phyloP scores from a whole-genome alignment of 2,113 vertebrate species.

The Arvicanthis niloticus region DNA sequence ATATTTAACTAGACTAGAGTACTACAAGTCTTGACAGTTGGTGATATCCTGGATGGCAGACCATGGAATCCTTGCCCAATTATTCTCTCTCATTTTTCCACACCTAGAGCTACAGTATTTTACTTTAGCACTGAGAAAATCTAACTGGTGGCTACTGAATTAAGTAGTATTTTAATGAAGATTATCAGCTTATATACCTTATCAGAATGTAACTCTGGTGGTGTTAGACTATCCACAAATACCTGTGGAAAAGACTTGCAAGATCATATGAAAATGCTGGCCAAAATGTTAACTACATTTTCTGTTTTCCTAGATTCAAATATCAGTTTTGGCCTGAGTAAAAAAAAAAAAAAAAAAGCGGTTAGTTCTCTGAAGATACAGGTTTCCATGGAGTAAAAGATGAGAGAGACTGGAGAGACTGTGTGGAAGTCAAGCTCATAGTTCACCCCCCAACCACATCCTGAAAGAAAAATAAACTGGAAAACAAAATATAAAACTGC shows the following conservation, averaged over 20 bases:
- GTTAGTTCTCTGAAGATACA: not conserved
- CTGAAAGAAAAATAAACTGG: not conserved
- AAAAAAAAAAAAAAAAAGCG: not conserved
- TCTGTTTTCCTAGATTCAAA: not conserved
- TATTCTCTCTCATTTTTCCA: not conserved
- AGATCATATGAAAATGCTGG: not conserved
- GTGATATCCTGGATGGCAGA: not conserved
- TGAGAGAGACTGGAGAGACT: not conserved
- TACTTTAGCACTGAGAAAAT: not conserved
- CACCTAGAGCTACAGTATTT: not conserved
- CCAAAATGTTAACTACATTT: not conserved
- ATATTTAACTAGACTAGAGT: not conserved
- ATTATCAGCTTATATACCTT: not conserved
- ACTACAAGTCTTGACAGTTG: not conserved
- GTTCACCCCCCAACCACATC: not conserved
- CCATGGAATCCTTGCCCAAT: not conserved
- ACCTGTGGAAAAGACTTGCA: not conserved
- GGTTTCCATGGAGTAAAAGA: not conserved
- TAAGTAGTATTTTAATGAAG: not conserved
- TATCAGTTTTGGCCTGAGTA: not conserved
- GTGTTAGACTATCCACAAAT: not conserved
- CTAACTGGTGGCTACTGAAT: not conserved
- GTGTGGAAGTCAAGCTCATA: not conserved
- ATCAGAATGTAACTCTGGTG: not conserved
- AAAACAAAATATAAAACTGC: not conserved